Evolutionary conservation across 2,113 vertebrate species (phyloP), one percentile per base, ranked within the genome.

Genomic region (Tamias sibiricus): DNA sequence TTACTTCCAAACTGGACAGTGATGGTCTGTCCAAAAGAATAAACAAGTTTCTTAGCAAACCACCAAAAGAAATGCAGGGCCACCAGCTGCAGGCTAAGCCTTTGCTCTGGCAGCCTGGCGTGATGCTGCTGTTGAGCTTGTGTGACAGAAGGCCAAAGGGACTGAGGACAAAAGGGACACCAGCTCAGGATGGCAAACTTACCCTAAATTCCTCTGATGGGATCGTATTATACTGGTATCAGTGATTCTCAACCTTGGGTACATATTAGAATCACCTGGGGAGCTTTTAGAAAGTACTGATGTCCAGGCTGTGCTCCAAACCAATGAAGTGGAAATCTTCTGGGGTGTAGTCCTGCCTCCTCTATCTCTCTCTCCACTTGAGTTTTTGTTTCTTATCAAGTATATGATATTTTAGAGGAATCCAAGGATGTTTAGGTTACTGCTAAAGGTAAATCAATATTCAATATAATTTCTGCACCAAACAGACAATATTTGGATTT

Each of bases 1-100:
- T 90, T 69, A 94, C 49, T 93, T 87, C 76, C 17, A 76, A 91
- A 44, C 64, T 37, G 9, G 71, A 87, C 49, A 93, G 59, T 37
- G 9, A 47, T 12, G 5, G 4, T 91, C 17, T 66, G 5, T 52
- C 42, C 52, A 68, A 44, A 90, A 81, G 37, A 96, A 94, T 24
- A 69, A 92, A 75, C 13, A 49, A 40, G 35, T 57, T 74, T 87
- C 57, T 87, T 85, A 32, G 30, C 59, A 93, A 95, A 0, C 22
- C 16, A 35, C 40, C 47, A 69, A 81, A 57, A 90, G 57, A 69
- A 85, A 90, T 14, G 20, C 17, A 68, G 75, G 42, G 37, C 75
- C 52, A 30, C 28, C 47, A 59, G 52, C 32, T 57, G 16, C 14
- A 42, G 5, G 37, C 1, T 19, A 64, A 76, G 52, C 16, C 22